Evolutionary conservation across 2,888 invertebrate genomes (phyloP).

Genomic region (Thereva unica): DNA sequence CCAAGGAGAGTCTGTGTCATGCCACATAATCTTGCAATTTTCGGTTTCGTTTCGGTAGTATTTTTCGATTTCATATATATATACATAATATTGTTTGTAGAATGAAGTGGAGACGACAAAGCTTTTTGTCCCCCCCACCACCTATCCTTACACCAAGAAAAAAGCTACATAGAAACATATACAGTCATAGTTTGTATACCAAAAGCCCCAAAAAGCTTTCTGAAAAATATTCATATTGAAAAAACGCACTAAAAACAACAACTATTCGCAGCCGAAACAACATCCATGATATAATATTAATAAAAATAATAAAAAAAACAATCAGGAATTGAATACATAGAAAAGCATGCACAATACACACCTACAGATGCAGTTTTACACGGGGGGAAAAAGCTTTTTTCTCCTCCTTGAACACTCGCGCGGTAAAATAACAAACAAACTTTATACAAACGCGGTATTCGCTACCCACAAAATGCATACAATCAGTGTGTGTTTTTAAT

Average conservation of each 20-base stretch:
- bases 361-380: not conserved
- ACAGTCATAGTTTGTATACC: no score
- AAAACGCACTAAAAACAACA: no score
- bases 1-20: constrained; percentile 27
- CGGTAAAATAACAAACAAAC: not conserved
- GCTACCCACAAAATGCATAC: no score
- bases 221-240: no score
- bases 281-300: not conserved
- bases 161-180: no score
- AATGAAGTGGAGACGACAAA: no score
- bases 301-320: constrained; percentile 8
- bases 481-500: no score
- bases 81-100: constrained; percentile 1
- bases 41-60: constrained; percentile 24
- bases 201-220: no score
- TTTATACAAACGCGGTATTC: no score
- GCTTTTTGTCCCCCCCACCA: no score
- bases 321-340: not conserved
- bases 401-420: not conserved
- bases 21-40: constrained; percentile 31
- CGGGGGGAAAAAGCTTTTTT: not conserved
- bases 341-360: constrained; percentile 3
- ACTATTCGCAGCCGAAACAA: not conserved
- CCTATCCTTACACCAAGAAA: no score
- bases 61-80: constrained; percentile 18